These are phyloP conservation scores for Epinotia demarniana DNA, from an alignment of 2,888 invertebrate genomes.

Conservation along the genomic window DNA sequence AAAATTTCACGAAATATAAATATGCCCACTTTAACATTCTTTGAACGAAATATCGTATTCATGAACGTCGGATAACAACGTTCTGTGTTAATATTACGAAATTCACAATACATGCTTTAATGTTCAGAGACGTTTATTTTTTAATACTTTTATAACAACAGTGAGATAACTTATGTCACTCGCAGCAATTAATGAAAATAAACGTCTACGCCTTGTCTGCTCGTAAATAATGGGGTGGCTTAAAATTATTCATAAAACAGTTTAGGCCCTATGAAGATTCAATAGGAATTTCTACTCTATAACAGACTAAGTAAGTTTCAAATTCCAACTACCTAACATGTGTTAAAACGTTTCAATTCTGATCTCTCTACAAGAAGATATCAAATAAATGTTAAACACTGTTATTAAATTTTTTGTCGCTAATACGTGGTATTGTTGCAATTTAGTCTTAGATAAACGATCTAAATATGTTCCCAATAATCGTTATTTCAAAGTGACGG, in stretches of 20 bases:
- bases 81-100: not conserved
- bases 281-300: not conserved
- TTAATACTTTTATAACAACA: constrained; percentile 7
- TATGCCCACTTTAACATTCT: too few relatives aligned
- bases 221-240: constrained; percentile 24
- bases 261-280: not conserved
- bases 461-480: constrained; percentile 40
- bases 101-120: not conserved
- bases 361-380: constrained; percentile 7
- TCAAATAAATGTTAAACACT: constrained; percentile 18
- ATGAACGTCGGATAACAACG: not conserved
- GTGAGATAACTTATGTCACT: constrained; percentile 60
- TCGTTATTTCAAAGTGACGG: constrained; percentile 28
- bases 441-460: constrained; percentile 38
- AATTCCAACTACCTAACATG: not conserved
- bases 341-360: not conserved
- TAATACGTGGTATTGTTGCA: constrained; percentile 30
- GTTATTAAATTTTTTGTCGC: constrained; percentile 23
- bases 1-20: too few relatives aligned
- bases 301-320: not conserved
- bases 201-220: constrained; percentile 32
- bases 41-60: too few relatives aligned
- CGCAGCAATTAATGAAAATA: constrained; percentile 44
- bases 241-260: not conserved
- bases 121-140: not conserved